Percentiles rank a stretch among this genome's conserved stretches.
Evolutionary conservation across 1,140 invertebrate species (phyloP).

Genomic region (Formica selysi): DNA sequence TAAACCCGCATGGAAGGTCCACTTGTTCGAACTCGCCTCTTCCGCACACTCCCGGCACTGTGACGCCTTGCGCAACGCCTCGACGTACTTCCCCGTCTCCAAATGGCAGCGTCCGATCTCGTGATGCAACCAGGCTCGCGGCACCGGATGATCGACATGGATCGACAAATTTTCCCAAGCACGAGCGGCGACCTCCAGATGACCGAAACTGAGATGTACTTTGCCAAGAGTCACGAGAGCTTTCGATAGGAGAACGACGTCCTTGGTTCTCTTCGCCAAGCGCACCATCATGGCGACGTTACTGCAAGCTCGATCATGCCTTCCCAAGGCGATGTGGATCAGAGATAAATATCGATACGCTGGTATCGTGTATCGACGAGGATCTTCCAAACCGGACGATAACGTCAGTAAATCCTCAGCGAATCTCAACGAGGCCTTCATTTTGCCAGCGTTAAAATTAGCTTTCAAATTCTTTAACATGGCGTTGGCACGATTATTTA

Average conservation of each 20-base stretch:
- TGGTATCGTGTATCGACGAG: constrained; percentile 65
- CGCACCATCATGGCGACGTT: constrained; percentile 72
- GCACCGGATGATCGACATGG: constrained; percentile 69
- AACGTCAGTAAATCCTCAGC: constrained; percentile 70
- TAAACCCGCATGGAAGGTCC: constrained; percentile 76
- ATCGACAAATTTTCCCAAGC: constrained; percentile 75
- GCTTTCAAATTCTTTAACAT: constrained; percentile 67
- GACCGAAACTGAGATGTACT: constrained; percentile 79
- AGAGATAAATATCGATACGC: constrained; percentile 73
- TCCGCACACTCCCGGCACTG: constrained; percentile 69
- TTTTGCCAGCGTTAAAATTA: constrained; percentile 68
- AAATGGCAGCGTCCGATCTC: constrained; percentile 77
- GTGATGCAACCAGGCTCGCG: constrained; percentile 76
- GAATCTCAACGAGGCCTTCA: constrained; percentile 60
- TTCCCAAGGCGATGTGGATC: constrained; percentile 68
- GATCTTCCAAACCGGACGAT: constrained; percentile 42
- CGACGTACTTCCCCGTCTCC: constrained; percentile 68
- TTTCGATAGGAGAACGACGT: constrained; percentile 65
- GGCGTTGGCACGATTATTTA: constrained; percentile 52
- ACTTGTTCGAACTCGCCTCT: constrained; percentile 74
- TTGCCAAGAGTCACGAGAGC: constrained; percentile 75
- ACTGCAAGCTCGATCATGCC: constrained; percentile 78
- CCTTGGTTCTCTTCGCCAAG: constrained; percentile 62
- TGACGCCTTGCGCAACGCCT: constrained; percentile 66
- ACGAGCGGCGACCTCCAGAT: constrained; percentile 73